phyloP scores from a whole-genome alignment of 2,888 invertebrate species.

The Chelonus formosanus region DNA sequence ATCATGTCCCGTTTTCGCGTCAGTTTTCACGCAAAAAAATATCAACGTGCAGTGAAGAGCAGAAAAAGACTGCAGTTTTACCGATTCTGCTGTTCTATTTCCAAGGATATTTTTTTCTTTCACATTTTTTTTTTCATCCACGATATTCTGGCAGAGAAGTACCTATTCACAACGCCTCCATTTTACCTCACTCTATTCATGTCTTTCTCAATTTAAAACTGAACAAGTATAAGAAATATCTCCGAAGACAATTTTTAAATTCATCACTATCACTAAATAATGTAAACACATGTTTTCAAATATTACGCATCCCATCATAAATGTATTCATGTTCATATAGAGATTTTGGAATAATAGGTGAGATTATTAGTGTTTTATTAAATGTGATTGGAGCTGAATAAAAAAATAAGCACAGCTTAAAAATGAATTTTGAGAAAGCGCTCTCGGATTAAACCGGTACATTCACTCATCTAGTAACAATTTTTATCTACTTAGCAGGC shows the following conservation, averaged over 20 bases:
- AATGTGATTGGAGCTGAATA: not conserved
- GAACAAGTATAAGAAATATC: conserved; percentile 14
- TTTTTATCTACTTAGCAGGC: conserved; percentile 30
- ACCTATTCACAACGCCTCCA: conserved; percentile 11
- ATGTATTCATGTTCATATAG: conserved; percentile 13
- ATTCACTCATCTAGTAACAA: conserved; percentile 14
- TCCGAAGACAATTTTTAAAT: conserved; percentile 22
- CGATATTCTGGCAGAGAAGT: conserved; percentile 8
- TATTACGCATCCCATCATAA: not conserved
- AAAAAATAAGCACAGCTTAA: not conserved
- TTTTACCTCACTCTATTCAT: not conserved
- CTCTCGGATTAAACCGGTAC: conserved; percentile 9
- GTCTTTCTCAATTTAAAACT: conserved; percentile 14
- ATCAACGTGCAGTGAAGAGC: conserved; percentile 1
- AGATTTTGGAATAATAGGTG: conserved; percentile 4
- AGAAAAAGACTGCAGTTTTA: conserved; percentile 1
- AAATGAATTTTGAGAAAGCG: conserved; percentile 19
- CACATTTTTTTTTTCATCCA: conserved; percentile 1
- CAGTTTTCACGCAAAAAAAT: conserved; percentile 8
- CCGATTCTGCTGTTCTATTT: conserved; percentile 26
- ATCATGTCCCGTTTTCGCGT: conserved; percentile 2
- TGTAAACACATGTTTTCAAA: not conserved
- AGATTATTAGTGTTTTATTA: no score
- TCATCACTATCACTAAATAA: conserved; percentile 12
- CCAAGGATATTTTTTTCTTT: conserved; percentile 16